Evolutionary conservation across 2,113 vertebrate genomes (phyloP), one percentile per base, ranked within the genome.

Genomic region (Gulo gulo): DNA sequence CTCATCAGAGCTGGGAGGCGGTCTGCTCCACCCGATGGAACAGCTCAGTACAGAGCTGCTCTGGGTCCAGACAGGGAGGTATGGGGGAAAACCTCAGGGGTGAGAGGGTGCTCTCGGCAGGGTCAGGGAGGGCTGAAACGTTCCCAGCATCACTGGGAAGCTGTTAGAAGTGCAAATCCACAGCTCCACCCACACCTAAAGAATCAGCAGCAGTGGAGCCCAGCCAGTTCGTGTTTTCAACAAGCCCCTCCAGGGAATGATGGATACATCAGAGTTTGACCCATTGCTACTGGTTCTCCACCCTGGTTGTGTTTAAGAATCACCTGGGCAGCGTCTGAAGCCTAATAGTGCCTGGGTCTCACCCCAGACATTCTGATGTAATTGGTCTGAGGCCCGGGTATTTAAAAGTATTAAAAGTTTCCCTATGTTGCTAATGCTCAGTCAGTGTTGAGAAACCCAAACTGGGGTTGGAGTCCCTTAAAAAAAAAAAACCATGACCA

Each of bases 1-100:
- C 59, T 61, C 24, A 61, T 26, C 63, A 26, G 80, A 29, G 65
- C 1, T 16, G 34, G 71, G 52, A 39, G 42, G 24, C 16, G 50
- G 18, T 6, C 7, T 9, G 13, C 4, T 14, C 26, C 2, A 1
- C 11, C 4, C 0, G 18, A 42, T 1, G 13, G 7, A 42, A 45
- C 21, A 6, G 88, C 52, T 50, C 29, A 8, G 42, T n/a, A 42
- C 84, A 0, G 6, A 39, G 65, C 61, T 61, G 57, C 65, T 47
- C 65, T 39, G 4, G 36, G n/a, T 57, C 67, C 36, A 18, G 29
- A 5, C 2, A 0, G 15, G 13, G 16, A 91, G 29, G n/a, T 16
- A 36, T 15, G 6, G 15, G 31, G 45, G 36, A 50, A 36, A n/a
- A 63, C 31, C 63, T 42, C 15, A 23, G 78, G 82, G 16, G 2